Evolutionary conservation across 2,888 invertebrate species (phyloP).

Genomic region (Atrina japonica): DNA sequence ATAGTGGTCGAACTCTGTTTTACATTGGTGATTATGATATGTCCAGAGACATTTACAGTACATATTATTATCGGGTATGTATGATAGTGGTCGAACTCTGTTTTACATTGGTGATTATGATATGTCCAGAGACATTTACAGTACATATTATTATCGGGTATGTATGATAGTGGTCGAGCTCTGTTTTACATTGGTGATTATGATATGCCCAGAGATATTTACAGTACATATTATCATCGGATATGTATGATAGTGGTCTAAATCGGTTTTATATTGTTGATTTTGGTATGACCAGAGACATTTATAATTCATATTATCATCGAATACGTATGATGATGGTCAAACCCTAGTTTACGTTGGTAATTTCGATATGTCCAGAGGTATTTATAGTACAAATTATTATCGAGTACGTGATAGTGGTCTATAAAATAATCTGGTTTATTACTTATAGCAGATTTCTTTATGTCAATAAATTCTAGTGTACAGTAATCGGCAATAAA

Average conservation of each 20-base stretch:
- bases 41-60: slow-evolving; percentile 79
- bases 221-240: slow-evolving; percentile 79
- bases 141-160: slow-evolving; percentile 79
- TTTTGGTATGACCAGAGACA: slow-evolving; percentile 79
- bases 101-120: slow-evolving; percentile 76
- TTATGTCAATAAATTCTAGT: no score
- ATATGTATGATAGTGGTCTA: slow-evolving; percentile 50
- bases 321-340: slow-evolving; percentile 57
- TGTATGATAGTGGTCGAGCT: slow-evolving; percentile 18
- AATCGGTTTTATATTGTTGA: slow-evolving; percentile 62
- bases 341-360: slow-evolving; percentile 64
- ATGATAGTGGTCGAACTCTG: background rate
- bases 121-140: slow-evolving; percentile 79
- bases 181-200: slow-evolving; percentile 71
- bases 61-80: slow-evolving; percentile 78
- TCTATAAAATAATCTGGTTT: no score
- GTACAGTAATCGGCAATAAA: no score
- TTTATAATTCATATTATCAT: slow-evolving; percentile 80
- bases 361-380: slow-evolving; percentile 80
- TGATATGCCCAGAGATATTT: slow-evolving; percentile 79
- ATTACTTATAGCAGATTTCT: no score
- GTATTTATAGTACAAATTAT: slow-evolving; percentile 79
- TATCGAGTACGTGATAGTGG: slow-evolving; percentile 67
- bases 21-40: slow-evolving; percentile 80
- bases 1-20: background rate